Base-by-base conservation (phyloP, 2,888 invertebrate genomes). In the Zaprionus obscuricornis region DNA sequence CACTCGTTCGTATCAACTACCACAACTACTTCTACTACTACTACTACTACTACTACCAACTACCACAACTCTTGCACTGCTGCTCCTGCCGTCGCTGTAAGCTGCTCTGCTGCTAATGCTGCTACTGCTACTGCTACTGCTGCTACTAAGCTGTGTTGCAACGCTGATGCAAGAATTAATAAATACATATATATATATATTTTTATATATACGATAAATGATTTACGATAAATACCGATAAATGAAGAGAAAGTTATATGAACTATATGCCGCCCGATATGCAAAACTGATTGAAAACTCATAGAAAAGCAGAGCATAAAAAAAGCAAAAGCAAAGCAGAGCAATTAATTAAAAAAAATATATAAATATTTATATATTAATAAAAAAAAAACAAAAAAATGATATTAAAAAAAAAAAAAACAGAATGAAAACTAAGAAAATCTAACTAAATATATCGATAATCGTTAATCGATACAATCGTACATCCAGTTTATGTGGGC, bases 11-110 rank as follows among this genome's bases (percentile, higher is more conserved):
- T n/a, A n/a, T n/a, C n/a, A n/a, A n/a, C n/a, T n/a, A n/a, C n/a
- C n/a, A n/a, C 85, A 74, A 85, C 83, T 82, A 85, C 76, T 62
- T 74, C 71, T 59, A 82, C 84, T 79, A 85, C 88, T 76, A 88
- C 87, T 82, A 87, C 84, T 57, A 76, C 79, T 65, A 77, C 81
- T 66, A 72, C 79, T 65, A 85, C n/a, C 87, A 81, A 87, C 84
- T 57, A 76, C 79, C 62, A 77, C 81, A 60, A 72, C 79, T 65
- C 83, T 78, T 85, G 86, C 85, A 84, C 89, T 89, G 89, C 87
- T 89, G 85, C 86, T 87, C 77, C 81, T 85, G 86, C 70, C 82
- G 87, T 73, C 63, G 79, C 67, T 59, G 74, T n/a, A n/a, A n/a
- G n/a, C n/a, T n/a, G n/a, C n/a, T n/a, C 66, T 59, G 79, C 59